Conservation (phyloP, 2,888 invertebrate species). For the Tetragnatha montana region DNA sequence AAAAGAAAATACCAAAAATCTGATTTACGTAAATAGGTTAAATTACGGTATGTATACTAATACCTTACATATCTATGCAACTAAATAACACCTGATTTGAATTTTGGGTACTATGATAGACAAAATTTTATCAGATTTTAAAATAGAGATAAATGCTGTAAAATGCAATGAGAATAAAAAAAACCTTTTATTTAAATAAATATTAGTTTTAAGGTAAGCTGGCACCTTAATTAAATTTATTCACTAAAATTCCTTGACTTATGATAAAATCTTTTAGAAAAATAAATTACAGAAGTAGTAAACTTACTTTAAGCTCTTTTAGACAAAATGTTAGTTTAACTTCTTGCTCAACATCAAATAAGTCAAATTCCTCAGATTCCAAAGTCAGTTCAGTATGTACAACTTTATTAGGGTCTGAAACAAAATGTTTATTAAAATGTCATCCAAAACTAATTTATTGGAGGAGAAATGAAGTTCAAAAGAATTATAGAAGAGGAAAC, state of each 20-base stretch:
- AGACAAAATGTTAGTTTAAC: conserved; percentile 88
- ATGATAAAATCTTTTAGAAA: not conserved
- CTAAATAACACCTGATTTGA: too few relatives aligned
- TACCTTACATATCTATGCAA: too few relatives aligned
- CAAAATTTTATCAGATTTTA: not conserved
- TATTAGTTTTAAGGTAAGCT: not conserved
- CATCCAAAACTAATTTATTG: too few relatives aligned
- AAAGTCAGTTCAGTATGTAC: conserved; percentile 87
- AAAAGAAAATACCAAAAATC: too few relatives aligned
- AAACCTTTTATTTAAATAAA: not conserved
- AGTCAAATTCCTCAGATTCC: conserved; percentile 84
- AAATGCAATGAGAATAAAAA: not conserved
- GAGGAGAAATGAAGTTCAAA: not conserved
- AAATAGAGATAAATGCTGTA: not conserved
- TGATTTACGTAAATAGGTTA: too few relatives aligned
- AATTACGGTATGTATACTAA: too few relatives aligned
- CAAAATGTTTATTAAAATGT: too few relatives aligned
- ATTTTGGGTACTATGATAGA: too few relatives aligned
- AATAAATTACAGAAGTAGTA: not conserved
- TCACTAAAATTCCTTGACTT: not conserved
- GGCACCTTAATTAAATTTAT: not conserved
- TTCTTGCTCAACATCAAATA: conserved; percentile 81
- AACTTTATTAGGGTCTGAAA: conserved; percentile 81
- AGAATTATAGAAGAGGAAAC: too few relatives aligned
- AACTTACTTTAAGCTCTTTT: conserved; percentile 84